These are phyloP conservation scores for Silurus lanzhouensis DNA, from an alignment of 2,797 vertebrate genomes.

Conservation along the genomic window DNA sequence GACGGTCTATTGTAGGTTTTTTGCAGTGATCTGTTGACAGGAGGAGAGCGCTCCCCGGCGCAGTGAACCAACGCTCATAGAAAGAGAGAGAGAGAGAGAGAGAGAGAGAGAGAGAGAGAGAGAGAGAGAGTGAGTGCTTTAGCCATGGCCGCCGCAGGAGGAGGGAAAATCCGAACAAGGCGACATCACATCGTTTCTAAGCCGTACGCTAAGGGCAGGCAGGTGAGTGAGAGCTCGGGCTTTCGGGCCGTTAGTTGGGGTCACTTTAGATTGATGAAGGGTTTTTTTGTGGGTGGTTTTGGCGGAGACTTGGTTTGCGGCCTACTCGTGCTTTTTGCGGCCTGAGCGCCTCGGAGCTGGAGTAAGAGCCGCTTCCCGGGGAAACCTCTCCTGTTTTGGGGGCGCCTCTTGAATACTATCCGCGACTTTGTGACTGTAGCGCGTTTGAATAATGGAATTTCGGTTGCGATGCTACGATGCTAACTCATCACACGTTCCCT, in stretches of 20 bases:
- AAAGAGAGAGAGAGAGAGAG: slow-evolving; percentile 54
- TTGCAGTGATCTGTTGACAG: slow-evolving; percentile 40
- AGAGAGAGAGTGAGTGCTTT: slow-evolving; percentile 59
- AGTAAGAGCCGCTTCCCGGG: not conserved
- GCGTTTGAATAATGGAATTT: too few relatives aligned
- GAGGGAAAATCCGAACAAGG: slow-evolving; percentile 86
- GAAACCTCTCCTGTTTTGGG: not conserved
- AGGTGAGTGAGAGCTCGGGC: slow-evolving; percentile 67
- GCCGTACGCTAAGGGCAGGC: slow-evolving; percentile 82
- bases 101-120: slow-evolving; percentile 35
- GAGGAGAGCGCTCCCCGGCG: slow-evolving; percentile 69
- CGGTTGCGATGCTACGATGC: too few relatives aligned
- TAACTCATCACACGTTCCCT: too few relatives aligned
- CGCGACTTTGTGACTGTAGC: too few relatives aligned
- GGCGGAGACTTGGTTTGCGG: slow-evolving; percentile 68
- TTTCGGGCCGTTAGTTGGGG: not conserved
- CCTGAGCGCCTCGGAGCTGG: slow-evolving; percentile 11
- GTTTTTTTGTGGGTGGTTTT: slow-evolving; percentile 61
- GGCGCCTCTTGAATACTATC: not conserved
- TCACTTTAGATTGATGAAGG: not conserved
- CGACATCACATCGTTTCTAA: slow-evolving; percentile 81
- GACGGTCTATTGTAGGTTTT: slow-evolving; percentile 59
- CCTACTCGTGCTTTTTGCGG: slow-evolving; percentile 59
- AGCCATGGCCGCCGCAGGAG: slow-evolving; percentile 85
- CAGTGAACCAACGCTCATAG: slow-evolving; percentile 67